Base-by-base conservation (phyloP, 2,113 vertebrate species). In the Pitta sordida region DNA sequence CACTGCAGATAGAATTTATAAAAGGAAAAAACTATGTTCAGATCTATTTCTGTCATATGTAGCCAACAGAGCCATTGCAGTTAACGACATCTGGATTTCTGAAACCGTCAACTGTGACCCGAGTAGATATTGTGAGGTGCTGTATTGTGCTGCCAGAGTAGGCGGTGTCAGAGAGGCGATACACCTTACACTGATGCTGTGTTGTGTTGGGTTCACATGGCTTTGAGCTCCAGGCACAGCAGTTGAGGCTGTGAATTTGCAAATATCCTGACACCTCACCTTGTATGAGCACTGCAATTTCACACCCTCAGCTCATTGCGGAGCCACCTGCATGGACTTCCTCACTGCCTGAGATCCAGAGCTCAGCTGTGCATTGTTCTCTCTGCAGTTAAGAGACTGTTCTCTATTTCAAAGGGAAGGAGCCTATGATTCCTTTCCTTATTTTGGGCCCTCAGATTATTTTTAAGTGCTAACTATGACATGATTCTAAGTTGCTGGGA, bases 141-240 rank as follows among this genome's bases (percentile, higher is more conserved):
- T 18, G 60, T 11, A 2, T 14, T 32, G 8, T 3, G 5, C 56
- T 21, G 24, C 55, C 24, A 0, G 39, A 8, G 49, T 6, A 10
- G 80, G 60, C 2, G 0, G 36, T 15, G 44, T 6, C 9, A 49
- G 29, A 8, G 51, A 8, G 26, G 27, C 1, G 3, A 6, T 32
- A 2, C 1, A 0, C 44, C 53, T 48, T 7, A 10, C 27, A 4
- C 14, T 0, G 0, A 14, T 10, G 3, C 60, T 6, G 0, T 9
- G 44, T 7, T 7, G 0, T 15, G 34, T 13, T 26, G 60, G 24
- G 32, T 36, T 68, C 73, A 2, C 13, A 6, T 64, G 51, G 15
- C 36, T 52, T 13, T 15, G 62, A 22, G 55, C 75, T 39, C 62
- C 79, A 13, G 56, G 46, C 49, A 21, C 59, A 1, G 67, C 20